Conservation (phyloP, 2,797 vertebrate species). For the Lerista edwardsae region DNA sequence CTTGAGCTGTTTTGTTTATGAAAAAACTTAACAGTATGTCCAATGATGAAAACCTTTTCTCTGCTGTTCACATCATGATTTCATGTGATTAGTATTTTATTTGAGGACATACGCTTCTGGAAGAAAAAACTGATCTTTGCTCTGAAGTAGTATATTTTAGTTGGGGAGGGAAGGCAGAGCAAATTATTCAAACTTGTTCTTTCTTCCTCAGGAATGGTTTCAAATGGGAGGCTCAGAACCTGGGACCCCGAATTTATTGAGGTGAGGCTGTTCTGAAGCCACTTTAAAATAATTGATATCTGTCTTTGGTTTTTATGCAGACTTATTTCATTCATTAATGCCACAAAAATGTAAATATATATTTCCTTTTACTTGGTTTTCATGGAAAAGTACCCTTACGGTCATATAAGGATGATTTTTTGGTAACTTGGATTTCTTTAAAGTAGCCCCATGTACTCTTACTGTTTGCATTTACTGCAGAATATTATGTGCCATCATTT, state of each 20-base stretch:
- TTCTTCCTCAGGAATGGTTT: neutral
- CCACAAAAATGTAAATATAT: neutral
- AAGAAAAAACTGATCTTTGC: neutral
- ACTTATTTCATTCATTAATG: neutral
- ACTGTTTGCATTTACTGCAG: neutral
- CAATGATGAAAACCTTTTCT: constrained; percentile 83
- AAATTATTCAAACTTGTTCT: neutral
- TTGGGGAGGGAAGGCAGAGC: neutral
- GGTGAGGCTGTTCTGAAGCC: neutral
- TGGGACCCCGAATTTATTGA: neutral
- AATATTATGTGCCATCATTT: neutral
- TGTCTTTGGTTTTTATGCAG: neutral
- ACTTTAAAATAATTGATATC: neutral
- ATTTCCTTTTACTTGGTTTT: neutral
- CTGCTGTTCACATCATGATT: constrained; percentile 95
- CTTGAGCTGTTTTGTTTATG: neutral
- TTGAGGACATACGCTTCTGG: constrained; percentile 9
- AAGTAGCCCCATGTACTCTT: too few species aligned
- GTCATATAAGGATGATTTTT: too few species aligned
- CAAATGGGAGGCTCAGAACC: neutral
- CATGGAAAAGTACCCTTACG: neutral
- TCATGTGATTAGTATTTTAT: constrained; percentile 65
- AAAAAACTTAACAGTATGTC: constrained; percentile 70
- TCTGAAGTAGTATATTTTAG: neutral
- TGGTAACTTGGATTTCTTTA: too few species aligned